These are phyloP conservation scores for Micrasema longulum DNA, from an alignment of 1,140 invertebrate genomes.

Conservation along the genomic window DNA sequence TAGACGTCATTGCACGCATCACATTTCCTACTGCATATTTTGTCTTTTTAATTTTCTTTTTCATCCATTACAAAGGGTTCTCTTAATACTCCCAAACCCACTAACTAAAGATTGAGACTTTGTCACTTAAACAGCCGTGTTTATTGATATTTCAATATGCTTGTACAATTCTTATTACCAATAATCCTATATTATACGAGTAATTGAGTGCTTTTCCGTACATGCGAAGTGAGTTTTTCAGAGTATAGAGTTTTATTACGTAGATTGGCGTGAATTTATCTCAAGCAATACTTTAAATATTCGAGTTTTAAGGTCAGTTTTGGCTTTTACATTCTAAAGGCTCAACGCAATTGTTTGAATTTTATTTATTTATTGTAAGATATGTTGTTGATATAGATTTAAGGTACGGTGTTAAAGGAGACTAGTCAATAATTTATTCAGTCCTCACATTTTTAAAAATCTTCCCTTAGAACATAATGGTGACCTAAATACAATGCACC, in stretches of 20 bases:
- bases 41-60: conserved; percentile 94
- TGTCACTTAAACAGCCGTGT: conserved; percentile 5
- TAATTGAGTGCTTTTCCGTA: conserved; percentile 26
- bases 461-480: conserved; percentile 8
- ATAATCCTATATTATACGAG: neutral
- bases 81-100: conserved; percentile 65
- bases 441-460: conserved; percentile 17
- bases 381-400: conserved; percentile 34
- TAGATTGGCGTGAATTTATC: conserved; percentile 39
- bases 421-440: conserved; percentile 5
- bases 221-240: conserved; percentile 10
- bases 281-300: conserved; percentile 47
- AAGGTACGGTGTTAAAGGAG: conserved; percentile 2
- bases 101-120: conserved; percentile 4
- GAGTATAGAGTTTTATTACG: conserved; percentile 1
- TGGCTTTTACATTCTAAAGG: conserved; percentile 36
- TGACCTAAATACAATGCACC: no score
- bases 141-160: no score
- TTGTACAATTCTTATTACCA: conserved; percentile 21
- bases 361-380: conserved; percentile 31
- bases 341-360: conserved; percentile 42
- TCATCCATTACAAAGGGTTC: conserved; percentile 88
- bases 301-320: conserved; percentile 33
- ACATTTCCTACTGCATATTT: conserved; percentile 92
- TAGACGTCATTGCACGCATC: conserved; percentile 92